Conservation (phyloP, 1,140 invertebrate species). For the Rhopalosiphum padi region DNA sequence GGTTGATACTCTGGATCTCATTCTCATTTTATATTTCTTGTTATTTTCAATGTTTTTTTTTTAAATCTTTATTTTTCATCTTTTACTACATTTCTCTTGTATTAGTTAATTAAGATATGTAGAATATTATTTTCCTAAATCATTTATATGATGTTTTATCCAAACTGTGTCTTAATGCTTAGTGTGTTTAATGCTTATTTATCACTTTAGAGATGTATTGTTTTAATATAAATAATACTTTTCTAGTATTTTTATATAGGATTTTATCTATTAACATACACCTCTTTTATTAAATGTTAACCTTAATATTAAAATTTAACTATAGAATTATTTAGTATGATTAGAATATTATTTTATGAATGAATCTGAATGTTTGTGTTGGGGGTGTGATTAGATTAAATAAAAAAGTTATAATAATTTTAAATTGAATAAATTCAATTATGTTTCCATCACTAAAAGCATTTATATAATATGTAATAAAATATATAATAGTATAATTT, state of each 20-base stretch:
- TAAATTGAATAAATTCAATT: background rate
- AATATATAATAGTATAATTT: slow-evolving; percentile 5
- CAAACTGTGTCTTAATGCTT: background rate
- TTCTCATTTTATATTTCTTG: slow-evolving; percentile 27
- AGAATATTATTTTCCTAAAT: slow-evolving; percentile 12
- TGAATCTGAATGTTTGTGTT: background rate
- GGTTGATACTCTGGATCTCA: slow-evolving; percentile 48
- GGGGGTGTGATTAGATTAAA: background rate
- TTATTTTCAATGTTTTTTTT: slow-evolving; percentile 33
- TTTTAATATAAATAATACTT: background rate
- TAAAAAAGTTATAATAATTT: background rate
- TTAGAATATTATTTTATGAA: slow-evolving; percentile 3
- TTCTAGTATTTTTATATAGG: background rate
- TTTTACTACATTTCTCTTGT: background rate
- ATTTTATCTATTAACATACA: slow-evolving; percentile 3
- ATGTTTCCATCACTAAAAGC: background rate
- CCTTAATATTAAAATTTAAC: background rate
- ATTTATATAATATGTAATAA: slow-evolving; percentile 23
- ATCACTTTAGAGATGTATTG: background rate
- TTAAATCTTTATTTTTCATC: slow-evolving; percentile 39
- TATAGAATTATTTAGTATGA: background rate
- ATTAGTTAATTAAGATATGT: slow-evolving; percentile 27
- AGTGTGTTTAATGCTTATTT: background rate
- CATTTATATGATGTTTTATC: background rate
- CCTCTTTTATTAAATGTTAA: background rate